Conservation (phyloP, 2,888 invertebrate genomes). For the Tipula lateralis region DNA sequence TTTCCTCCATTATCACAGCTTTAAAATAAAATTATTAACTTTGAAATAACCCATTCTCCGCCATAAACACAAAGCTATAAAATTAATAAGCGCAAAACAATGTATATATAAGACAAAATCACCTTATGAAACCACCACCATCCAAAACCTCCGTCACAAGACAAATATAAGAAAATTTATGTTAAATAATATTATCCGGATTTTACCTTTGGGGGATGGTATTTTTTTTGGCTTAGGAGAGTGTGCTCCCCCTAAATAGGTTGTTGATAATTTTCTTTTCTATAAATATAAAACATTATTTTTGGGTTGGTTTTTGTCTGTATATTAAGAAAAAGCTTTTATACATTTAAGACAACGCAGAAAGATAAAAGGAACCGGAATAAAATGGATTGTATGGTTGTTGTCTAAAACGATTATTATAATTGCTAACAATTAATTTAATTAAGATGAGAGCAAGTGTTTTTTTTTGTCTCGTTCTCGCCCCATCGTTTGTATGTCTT, state of each 20-base stretch:
- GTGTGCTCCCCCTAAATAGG: not conserved
- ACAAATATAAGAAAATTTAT: constrained; percentile 13
- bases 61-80: not conserved
- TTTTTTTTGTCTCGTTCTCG: not conserved
- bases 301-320: not conserved
- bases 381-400: constrained; percentile 24
- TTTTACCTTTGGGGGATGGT: not conserved
- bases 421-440: constrained; percentile 27
- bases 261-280: constrained; percentile 9
- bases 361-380: not conserved
- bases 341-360: not conserved
- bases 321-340: constrained; percentile 28
- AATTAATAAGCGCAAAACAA: not conserved
- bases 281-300: not conserved
- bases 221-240: not conserved
- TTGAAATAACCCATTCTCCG: not conserved
- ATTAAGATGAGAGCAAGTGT: constrained; percentile 27
- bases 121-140: not conserved
- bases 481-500: not conserved
- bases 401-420: constrained; percentile 29
- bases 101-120: not conserved
- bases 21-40: not conserved
- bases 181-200: not conserved
- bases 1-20: not conserved
- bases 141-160: not conserved